phyloP scores from a whole-genome alignment of 2,113 vertebrate species.

The Gallinago undulata region DNA sequence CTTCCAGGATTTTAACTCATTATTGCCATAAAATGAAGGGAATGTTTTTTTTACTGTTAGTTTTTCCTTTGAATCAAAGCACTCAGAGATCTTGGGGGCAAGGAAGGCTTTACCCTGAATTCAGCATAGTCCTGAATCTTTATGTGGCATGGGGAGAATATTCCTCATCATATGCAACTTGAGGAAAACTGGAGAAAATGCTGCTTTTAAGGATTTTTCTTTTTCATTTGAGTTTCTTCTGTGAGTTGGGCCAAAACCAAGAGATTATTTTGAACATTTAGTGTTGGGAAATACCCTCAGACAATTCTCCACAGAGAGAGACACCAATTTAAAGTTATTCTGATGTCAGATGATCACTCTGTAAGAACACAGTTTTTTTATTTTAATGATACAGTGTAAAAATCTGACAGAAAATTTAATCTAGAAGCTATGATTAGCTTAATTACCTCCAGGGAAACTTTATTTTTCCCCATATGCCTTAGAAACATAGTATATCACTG shows the following conservation, averaged over 20 bases:
- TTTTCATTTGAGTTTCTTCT: background rate
- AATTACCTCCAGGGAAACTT: slow-evolving; percentile 49
- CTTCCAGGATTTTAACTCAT: slow-evolving; percentile 46
- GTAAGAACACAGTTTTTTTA: background rate
- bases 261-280: background rate
- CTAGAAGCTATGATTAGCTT: slow-evolving; percentile 22
- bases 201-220: background rate
- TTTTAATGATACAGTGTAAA: background rate
- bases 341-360: background rate
- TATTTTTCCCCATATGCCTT: slow-evolving; percentile 34
- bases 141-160: background rate
- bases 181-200: background rate
- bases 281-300: background rate
- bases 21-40: background rate
- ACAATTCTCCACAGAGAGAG: background rate
- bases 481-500: background rate
- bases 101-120: background rate
- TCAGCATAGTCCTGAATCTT: background rate
- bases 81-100: background rate
- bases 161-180: accelerated
- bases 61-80: background rate
- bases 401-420: background rate
- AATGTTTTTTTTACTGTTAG: background rate
- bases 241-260: background rate
- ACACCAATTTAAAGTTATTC: background rate